Evolutionary conservation across 2,888 invertebrate species (phyloP).

Genomic region (Drosophila kambysellisi): DNA sequence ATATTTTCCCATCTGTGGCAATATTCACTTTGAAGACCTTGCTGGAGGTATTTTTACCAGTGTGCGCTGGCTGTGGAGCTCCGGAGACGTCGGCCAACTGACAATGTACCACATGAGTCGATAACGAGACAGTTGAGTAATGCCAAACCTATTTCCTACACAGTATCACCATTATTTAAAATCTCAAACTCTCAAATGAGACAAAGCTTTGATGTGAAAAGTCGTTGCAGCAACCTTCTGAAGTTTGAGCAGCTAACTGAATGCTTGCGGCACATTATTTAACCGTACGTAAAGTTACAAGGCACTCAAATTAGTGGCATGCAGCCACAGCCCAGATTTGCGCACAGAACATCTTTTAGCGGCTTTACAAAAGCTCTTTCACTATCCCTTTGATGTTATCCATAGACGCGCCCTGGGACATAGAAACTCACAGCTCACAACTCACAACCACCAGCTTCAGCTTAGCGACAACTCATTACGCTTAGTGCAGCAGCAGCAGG

Average conservation of each 20-base stretch:
- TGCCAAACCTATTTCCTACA: constrained; percentile 71
- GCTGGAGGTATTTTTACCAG: constrained; percentile 50
- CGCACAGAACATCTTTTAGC: constrained; percentile 17
- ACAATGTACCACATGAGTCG: constrained; percentile 24
- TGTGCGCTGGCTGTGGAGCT: constrained; percentile 1
- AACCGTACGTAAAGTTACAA: constrained; percentile 47
- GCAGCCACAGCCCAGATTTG: constrained; percentile 15
- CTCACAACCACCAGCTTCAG: not conserved
- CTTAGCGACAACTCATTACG: constrained; percentile 61
- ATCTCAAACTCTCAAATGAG: constrained; percentile 46
- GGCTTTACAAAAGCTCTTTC: constrained; percentile 56
- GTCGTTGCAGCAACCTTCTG: constrained; percentile 57
- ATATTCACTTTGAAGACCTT: constrained; percentile 70
- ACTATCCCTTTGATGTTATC: constrained; percentile 71
- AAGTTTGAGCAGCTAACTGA: constrained; percentile 59
- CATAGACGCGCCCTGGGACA: constrained; percentile 41
- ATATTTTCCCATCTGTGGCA: constrained; percentile 69
- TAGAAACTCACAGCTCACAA: constrained; percentile 3
- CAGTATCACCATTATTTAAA: constrained; percentile 64
- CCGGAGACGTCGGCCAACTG: constrained; percentile 22
- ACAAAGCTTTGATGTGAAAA: constrained; percentile 69
- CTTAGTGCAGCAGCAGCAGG: constrained; percentile 51
- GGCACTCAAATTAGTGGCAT: constrained; percentile 69
- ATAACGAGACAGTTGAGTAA: constrained; percentile 69
- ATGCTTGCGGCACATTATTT: constrained; percentile 50